These are phyloP conservation scores for Micronisus gabar DNA, from an alignment of 2,113 vertebrate genomes.

Conservation along the genomic window DNA sequence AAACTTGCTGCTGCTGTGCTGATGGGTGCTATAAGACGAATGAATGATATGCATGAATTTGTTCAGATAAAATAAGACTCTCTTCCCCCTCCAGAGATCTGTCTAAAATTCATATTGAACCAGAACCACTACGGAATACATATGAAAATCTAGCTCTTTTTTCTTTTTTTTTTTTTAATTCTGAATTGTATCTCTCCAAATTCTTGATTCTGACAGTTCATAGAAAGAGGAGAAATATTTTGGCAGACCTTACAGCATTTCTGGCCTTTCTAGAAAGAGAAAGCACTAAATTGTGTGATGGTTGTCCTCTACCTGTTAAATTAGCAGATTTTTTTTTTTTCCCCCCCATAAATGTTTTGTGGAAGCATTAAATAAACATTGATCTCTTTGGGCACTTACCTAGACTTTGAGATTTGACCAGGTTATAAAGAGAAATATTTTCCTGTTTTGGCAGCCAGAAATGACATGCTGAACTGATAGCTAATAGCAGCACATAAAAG, in stretches of 20 bases:
- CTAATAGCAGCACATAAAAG: background rate
- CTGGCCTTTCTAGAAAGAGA: background rate
- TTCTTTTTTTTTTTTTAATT: background rate
- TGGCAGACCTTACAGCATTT: background rate
- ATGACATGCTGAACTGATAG: background rate
- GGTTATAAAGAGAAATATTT: background rate
- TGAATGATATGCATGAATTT: background rate
- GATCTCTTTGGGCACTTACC: background rate
- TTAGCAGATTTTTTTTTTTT: background rate
- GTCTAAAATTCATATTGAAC: slow-evolving; percentile 1
- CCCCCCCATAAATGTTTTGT: background rate
- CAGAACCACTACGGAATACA: background rate
- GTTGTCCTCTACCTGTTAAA: background rate
- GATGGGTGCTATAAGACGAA: background rate
- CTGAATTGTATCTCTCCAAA: background rate
- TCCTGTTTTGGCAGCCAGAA: background rate
- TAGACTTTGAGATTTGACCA: background rate
- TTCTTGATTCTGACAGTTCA: background rate
- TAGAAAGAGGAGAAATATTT: background rate
- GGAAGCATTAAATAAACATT: background rate
- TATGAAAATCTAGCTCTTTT: background rate
- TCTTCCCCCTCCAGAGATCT: background rate
- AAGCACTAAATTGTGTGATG: background rate
- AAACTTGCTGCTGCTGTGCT: slow-evolving; percentile 3
- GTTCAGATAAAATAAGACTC: background rate